Conservation (phyloP, 2,113 vertebrate genomes). For the Indicator maculatus region DNA sequence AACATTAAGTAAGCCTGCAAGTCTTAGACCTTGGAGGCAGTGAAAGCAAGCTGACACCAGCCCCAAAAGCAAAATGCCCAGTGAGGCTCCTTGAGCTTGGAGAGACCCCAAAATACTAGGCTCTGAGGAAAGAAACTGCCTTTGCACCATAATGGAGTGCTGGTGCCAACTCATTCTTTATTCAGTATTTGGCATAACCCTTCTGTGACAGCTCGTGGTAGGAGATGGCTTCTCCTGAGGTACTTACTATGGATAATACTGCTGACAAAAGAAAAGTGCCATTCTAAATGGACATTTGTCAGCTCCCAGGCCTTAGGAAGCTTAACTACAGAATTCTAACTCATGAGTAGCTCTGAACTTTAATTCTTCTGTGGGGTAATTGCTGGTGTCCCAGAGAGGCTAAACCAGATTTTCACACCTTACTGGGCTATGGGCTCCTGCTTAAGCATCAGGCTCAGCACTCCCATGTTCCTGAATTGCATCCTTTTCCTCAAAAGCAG, state of each 20-base stretch:
- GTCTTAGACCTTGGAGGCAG: background rate
- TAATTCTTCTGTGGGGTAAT: background rate
- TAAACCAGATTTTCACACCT: background rate
- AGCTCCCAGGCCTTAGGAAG: background rate
- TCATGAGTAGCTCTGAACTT: background rate
- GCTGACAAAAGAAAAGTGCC: too few relatives aligned
- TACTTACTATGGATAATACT: background rate
- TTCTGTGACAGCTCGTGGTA: background rate
- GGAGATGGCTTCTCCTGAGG: background rate
- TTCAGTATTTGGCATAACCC: accelerated
- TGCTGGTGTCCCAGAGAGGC: background rate
- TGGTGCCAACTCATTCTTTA: background rate
- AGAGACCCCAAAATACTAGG: background rate
- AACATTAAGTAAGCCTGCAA: background rate
- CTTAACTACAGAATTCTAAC: background rate
- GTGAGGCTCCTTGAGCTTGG: background rate
- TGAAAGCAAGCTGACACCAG: background rate
- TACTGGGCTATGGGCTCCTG: accelerated
- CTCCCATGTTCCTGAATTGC: background rate
- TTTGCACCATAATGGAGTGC: accelerated
- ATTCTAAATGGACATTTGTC: too few relatives aligned
- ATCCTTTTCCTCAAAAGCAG: background rate
- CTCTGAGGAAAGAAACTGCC: background rate
- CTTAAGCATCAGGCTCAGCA: background rate
- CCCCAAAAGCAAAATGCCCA: accelerated